These are phyloP conservation scores for Sebastes fasciatus DNA, from an alignment of 2,113 vertebrate species.

Conservation along the genomic window DNA sequence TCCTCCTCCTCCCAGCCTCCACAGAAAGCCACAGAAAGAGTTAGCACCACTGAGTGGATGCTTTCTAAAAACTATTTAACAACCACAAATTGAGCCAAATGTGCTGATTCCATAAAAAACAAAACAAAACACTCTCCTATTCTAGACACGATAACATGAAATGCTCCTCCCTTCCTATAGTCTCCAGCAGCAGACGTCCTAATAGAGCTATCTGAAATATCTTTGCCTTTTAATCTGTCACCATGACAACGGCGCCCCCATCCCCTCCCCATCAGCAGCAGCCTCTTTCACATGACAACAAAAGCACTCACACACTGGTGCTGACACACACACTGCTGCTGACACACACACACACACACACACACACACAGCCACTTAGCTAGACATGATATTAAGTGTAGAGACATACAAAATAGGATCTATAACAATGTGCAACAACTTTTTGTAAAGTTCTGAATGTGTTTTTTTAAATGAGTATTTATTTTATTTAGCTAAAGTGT, in stretches of 20 bases:
- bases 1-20: constrained; percentile 5
- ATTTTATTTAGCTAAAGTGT: too few relatives aligned
- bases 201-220: constrained; percentile 43
- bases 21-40: constrained; percentile 13
- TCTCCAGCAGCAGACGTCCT: not conserved
- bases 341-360: not conserved
- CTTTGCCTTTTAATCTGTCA: constrained; percentile 72
- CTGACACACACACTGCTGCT: not conserved
- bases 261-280: not conserved
- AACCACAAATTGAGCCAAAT: not conserved
- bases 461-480: not conserved
- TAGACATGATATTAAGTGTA: not conserved
- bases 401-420: too few relatives aligned
- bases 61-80: not conserved
- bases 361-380: not conserved
- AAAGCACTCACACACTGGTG: not conserved
- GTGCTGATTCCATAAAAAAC: not conserved
- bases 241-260: constrained; percentile 56
- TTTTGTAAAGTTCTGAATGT: not conserved
- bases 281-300: constrained; percentile 21
- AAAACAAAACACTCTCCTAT: not conserved
- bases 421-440: not conserved
- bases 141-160: too few relatives aligned
- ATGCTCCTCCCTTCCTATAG: too few relatives aligned
- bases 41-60: not conserved